Evolutionary conservation across 2,797 vertebrate species (phyloP).

Genomic region (Crotalus adamanteus): DNA sequence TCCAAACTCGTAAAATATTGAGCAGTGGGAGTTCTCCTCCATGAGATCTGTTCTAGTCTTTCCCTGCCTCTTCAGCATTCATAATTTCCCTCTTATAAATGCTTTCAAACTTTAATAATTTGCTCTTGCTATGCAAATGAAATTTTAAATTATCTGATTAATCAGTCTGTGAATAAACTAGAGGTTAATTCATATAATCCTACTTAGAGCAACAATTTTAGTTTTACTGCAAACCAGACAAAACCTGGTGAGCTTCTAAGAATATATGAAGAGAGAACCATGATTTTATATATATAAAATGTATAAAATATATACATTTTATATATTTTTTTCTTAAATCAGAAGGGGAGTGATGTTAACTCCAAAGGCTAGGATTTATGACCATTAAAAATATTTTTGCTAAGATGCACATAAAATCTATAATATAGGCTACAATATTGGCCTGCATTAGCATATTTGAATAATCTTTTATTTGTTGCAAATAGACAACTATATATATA

Average conservation of each 20-base stretch:
- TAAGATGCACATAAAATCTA: conserved; percentile 24
- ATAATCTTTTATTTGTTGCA: conserved; percentile 15
- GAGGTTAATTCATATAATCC: conserved; percentile 65
- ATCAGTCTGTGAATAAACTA: conserved; percentile 67
- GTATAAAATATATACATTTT: too few species aligned
- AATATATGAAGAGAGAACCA: conserved; percentile 36
- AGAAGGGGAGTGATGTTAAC: conserved; percentile 4
- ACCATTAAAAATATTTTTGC: conserved; percentile 19
- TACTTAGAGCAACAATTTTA: conserved; percentile 60
- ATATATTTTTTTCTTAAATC: conserved; percentile 38
- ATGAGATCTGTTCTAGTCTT: neutral
- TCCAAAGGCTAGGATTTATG: conserved; percentile 27
- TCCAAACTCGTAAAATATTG: conserved; percentile 48
- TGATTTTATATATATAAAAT: too few species aligned
- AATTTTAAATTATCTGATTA: conserved; percentile 72
- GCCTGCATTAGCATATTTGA: conserved; percentile 1
- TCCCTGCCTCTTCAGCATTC: conserved; percentile 42
- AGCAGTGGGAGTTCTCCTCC: conserved; percentile 8
- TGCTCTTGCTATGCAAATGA: conserved; percentile 57
- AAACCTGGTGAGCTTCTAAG: conserved; percentile 46
- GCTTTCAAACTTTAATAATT: conserved; percentile 57
- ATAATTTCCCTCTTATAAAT: conserved; percentile 48
- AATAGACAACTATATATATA: neutral
- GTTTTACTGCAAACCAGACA: conserved; percentile 57
- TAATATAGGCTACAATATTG: conserved; percentile 9